A percentile compares a stretch with the other conserved stretches of the same genome.
These are phyloP conservation scores for Dynastes grantii DNA, from an alignment of 2,888 invertebrate species.

Conservation along the genomic window DNA sequence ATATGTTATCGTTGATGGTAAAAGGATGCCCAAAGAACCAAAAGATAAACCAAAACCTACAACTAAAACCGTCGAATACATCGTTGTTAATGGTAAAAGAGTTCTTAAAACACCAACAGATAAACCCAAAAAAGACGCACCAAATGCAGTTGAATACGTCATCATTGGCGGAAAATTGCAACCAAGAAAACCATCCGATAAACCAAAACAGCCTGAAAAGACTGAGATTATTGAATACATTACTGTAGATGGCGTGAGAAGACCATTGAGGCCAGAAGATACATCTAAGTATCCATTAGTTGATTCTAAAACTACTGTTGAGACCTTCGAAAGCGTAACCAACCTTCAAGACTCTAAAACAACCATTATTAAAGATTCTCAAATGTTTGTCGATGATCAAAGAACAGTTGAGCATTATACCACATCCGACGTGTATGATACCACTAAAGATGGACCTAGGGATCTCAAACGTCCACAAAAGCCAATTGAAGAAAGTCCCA, in stretches of 20 bases:
- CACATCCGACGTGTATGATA: slow-evolving; percentile 57
- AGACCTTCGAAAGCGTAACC: slow-evolving; percentile 60
- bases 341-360: slow-evolving; percentile 62
- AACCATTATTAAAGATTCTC: slow-evolving; percentile 60
- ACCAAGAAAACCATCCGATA: slow-evolving; percentile 44
- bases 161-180: slow-evolving; percentile 36
- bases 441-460: slow-evolving; percentile 54
- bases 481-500: slow-evolving; percentile 10
- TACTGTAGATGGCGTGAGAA: slow-evolving; percentile 31
- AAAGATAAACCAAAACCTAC: neutral
- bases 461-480: slow-evolving; percentile 49
- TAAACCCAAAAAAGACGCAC: slow-evolving; percentile 18
- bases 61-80: neutral
- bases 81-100: neutral
- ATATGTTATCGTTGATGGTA: slow-evolving; percentile 37
- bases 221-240: slow-evolving; percentile 32
- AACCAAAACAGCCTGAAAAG: slow-evolving; percentile 25
- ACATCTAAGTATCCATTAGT: slow-evolving; percentile 29
- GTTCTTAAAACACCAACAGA: slow-evolving; percentile 8
- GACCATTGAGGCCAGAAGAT: slow-evolving; percentile 22
- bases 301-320: slow-evolving; percentile 59
- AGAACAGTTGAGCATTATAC: slow-evolving; percentile 63
- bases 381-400: slow-evolving; percentile 61
- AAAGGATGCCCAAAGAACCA: slow-evolving; percentile 28
- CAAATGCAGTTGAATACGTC: slow-evolving; percentile 25